A percentile compares a stretch with the other conserved stretches of the same genome.
These are phyloP conservation scores for Tinamus guttatus DNA, from an alignment of 2,113 vertebrate genomes.

Conservation along the genomic window DNA sequence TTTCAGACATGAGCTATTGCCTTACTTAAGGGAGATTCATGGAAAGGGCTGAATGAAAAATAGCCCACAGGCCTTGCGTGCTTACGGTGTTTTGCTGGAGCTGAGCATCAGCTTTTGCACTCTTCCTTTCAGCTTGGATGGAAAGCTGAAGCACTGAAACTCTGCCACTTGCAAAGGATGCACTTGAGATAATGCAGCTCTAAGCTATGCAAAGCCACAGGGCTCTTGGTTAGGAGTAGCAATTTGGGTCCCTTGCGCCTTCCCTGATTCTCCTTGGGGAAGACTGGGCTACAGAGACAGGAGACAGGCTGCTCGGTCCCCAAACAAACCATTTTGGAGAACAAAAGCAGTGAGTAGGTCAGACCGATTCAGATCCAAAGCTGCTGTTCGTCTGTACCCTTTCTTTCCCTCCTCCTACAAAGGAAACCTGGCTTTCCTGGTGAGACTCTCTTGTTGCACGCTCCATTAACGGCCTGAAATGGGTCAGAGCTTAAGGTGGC, in stretches of 20 bases:
- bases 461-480: slow-evolving; percentile 10
- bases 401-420: neutral
- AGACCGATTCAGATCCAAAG: neutral
- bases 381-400: neutral
- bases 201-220: neutral
- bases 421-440: neutral
- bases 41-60: neutral
- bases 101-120: neutral
- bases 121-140: neutral
- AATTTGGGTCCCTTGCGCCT: neutral
- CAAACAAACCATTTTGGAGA: neutral
- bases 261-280: neutral
- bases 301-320: neutral
- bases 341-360: neutral
- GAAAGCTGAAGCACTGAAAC: neutral
- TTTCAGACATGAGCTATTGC: neutral
- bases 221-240: neutral
- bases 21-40: neutral
- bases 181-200: neutral
- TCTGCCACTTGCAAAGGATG: neutral
- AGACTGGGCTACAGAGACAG: neutral
- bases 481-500: neutral
- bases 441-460: neutral
- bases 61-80: neutral
- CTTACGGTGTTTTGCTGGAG: neutral